Conservation (phyloP, 2,888 invertebrate genomes). For the Eristalis intricaria region DNA sequence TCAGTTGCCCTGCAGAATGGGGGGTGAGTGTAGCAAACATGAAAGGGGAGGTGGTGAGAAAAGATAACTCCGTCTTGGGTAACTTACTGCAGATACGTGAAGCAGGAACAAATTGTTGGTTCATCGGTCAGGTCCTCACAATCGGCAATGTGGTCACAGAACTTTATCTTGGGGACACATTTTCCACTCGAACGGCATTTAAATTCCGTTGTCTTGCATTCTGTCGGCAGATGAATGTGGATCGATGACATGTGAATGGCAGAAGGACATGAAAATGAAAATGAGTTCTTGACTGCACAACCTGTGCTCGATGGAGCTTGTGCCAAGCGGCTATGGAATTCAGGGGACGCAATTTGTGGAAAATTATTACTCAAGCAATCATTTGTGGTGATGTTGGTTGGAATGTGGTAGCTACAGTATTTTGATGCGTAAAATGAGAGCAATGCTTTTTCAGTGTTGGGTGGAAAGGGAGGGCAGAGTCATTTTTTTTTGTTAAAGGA, state of each 20-base stretch:
- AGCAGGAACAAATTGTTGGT: slow-evolving; percentile 85
- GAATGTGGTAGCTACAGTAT: too few species aligned
- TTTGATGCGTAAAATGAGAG: too few species aligned
- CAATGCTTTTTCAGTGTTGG: too few species aligned
- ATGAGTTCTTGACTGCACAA: background rate
- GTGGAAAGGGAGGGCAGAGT: too few species aligned
- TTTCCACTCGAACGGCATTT: slow-evolving; percentile 85
- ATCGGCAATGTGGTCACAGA: slow-evolving; percentile 86
- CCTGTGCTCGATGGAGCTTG: background rate
- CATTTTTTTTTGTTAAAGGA: too few species aligned
- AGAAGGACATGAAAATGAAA: background rate
- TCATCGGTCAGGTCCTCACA: slow-evolving; percentile 90
- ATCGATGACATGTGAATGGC: background rate
- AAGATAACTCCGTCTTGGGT: background rate
- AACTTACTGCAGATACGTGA: slow-evolving; percentile 84
- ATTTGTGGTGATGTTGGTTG: too few species aligned
- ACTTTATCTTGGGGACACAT: slow-evolving; percentile 87
- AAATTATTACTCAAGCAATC: too few species aligned
- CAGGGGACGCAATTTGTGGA: too few species aligned
- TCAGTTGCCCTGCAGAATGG: slow-evolving; percentile 82
- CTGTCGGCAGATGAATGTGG: slow-evolving; percentile 79
- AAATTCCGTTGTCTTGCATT: slow-evolving; percentile 85
- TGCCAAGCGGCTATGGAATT: too few species aligned
- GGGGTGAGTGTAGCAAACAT: background rate
- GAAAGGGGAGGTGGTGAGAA: background rate